phyloP scores from a whole-genome alignment of 2,797 vertebrate genomes.

The Myiotriccus ornatus region DNA sequence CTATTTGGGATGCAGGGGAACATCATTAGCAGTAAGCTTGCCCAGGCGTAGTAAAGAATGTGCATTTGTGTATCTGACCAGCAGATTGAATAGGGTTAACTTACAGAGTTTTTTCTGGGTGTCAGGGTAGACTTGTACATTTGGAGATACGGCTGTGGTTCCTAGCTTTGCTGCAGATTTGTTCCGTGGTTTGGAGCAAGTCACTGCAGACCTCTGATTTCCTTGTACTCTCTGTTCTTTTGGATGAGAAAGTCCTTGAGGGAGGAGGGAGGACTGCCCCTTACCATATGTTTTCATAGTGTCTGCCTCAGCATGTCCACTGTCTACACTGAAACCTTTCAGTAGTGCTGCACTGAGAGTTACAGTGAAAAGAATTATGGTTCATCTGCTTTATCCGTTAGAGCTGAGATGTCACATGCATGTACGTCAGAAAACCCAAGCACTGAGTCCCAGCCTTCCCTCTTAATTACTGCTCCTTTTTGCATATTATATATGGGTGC shows the following conservation, averaged over 20 bases:
- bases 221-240: neutral
- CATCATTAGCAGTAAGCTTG: neutral
- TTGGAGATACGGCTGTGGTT: neutral
- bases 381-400: neutral
- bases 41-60: neutral
- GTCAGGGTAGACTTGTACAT: neutral
- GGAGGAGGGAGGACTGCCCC: neutral
- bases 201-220: neutral
- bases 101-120: neutral
- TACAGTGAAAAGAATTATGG: neutral
- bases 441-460: neutral
- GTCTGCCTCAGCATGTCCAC: neutral
- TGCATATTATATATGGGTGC: neutral
- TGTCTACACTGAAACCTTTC: neutral
- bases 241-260: neutral
- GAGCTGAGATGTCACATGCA: neutral
- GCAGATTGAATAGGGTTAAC: neutral
- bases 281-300: neutral
- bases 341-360: neutral
- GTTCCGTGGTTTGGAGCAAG: neutral
- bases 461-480: neutral
- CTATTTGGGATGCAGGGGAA: neutral
- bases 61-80: neutral
- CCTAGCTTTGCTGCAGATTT: neutral
- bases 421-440: rapidly evolving